phyloP scores from a whole-genome alignment of 2,888 invertebrate genomes.

The Lordiphosa fenestrarum region DNA sequence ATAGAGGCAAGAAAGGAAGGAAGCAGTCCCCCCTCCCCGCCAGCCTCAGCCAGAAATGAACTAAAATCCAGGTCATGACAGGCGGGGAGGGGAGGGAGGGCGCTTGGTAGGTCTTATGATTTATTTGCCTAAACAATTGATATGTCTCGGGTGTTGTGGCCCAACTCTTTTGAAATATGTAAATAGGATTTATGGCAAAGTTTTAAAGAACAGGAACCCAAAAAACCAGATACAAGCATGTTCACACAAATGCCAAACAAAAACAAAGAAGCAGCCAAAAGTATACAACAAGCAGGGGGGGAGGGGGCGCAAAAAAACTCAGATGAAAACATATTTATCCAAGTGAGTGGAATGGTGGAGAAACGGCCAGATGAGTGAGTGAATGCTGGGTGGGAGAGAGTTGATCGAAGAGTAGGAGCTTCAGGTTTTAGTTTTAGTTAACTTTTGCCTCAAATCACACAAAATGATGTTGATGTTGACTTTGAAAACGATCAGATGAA shows the following conservation, averaged over 20 bases:
- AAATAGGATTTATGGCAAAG: slow-evolving; percentile 70
- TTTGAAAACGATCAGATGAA: too few relatives aligned
- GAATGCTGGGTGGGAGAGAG: slow-evolving; percentile 15
- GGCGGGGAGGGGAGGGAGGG: background rate
- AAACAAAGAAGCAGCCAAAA: slow-evolving; percentile 18
- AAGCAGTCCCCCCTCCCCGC: slow-evolving; percentile 5
- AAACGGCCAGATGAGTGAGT: slow-evolving; percentile 24
- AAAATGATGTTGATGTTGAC: too few relatives aligned
- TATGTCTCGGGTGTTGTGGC: slow-evolving; percentile 32
- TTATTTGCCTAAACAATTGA: slow-evolving; percentile 65
- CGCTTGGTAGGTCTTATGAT: slow-evolving; percentile 51
- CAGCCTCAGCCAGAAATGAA: slow-evolving; percentile 17
- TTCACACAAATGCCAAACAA: slow-evolving; percentile 2
- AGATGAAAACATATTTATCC: slow-evolving; percentile 67
- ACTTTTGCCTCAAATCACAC: too few relatives aligned
- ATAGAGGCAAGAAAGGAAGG: slow-evolving; percentile 21
- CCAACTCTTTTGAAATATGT: slow-evolving; percentile 62
- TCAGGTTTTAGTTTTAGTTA: background rate
- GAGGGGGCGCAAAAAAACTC: slow-evolving; percentile 4
- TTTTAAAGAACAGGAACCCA: slow-evolving; percentile 46
- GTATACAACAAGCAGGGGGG: background rate
- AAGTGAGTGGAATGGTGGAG: slow-evolving; percentile 47
- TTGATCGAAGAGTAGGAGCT: background rate
- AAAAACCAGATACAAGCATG: slow-evolving; percentile 7
- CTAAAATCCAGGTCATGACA: slow-evolving; percentile 51